Evolutionary conservation across 37 sponge, comb jelly and placozoan species (phyloP).

Genomic region (Haliclona indistincta): DNA sequence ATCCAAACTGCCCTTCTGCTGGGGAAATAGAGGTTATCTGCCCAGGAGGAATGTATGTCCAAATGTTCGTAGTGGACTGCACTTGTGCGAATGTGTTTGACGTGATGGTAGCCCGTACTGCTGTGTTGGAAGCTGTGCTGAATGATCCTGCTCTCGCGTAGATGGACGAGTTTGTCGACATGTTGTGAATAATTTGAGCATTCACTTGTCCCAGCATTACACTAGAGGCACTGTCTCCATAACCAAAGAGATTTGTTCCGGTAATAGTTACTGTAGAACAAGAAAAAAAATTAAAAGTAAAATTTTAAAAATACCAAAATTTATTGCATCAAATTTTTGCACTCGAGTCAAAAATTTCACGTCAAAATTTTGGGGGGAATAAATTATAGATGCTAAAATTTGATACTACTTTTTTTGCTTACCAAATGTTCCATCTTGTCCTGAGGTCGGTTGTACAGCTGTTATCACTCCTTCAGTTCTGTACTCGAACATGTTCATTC

Average conservation of each 20-base stretch:
- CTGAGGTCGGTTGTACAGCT: constrained; percentile 23
- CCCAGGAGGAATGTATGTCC: constrained; percentile 64
- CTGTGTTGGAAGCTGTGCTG: background rate
- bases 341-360: no score
- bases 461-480: constrained; percentile 32
- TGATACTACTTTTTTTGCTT: constrained; percentile 6
- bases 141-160: constrained; percentile 27
- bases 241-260: constrained; percentile 64
- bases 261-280: constrained; percentile 51
- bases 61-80: constrained; percentile 12
- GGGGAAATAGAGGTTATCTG: constrained; percentile 24
- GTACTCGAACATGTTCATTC: constrained; percentile 45
- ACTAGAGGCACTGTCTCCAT: constrained; percentile 35
- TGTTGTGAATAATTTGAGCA: constrained; percentile 30
- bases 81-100: constrained; percentile 37
- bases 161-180: constrained; percentile 1
- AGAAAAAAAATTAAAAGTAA: background rate
- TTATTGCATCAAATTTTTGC: no score
- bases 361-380: no score
- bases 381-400: background rate
- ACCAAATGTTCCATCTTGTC: constrained; percentile 80
- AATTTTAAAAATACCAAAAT: no score
- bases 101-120: constrained; percentile 15
- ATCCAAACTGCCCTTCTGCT: constrained; percentile 58
- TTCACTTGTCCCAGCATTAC: constrained; percentile 31